Evolutionary conservation across 2,113 vertebrate genomes (phyloP), one percentile per base, ranked within the genome.

Genomic region (Pampusana beccarii): DNA sequence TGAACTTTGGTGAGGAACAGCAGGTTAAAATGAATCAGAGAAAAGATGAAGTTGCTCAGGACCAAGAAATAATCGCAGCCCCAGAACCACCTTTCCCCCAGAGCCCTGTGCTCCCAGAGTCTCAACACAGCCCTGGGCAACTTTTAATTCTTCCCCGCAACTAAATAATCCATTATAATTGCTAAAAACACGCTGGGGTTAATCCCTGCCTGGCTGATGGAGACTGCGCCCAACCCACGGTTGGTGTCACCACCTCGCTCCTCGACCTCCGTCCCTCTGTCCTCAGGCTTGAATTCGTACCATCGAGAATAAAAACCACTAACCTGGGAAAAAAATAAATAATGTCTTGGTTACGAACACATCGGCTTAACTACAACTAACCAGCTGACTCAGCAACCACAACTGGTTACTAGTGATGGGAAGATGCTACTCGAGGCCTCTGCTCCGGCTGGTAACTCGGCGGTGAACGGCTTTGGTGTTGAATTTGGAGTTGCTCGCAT

Each of bases 161-260:
- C 58, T 58, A n/a, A 92, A 70, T 23, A 79, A 81, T 25, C 53
- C 70, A 61, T 26, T 48, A 24, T 1, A 1, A 78, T 42, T 4
- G 3, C 48, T 90, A 87, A 88, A 95, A 94, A 75, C 50, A 84
- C 2, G 3, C 46, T 84, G 62, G 13, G 58, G 67, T n/a, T 25
- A 90, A 80, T 78, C n/a, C 21, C 5, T 2, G 11, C 20, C 81
- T 77, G 31, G 69, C 31, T 77, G 91, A 60, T 2, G 33, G 19
- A 94, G 67, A 56, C 54, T 6, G n/a, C 11, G 48, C n/a, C 86
- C 80, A 84, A n/a, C 23, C 38, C 83, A 50, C 65, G 42, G 83
- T 0, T 0, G 0, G 10, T 15, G 26, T 16, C 69, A 65, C 24
- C 40, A 72, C 29, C 66, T 67, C 2, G 0, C 50, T 70, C 62